Percentiles rank a stretch among this genome's conserved stretches.
These are phyloP conservation scores for Himalopsyche anomala DNA, from an alignment of 2,888 invertebrate species.

Conservation along the genomic window DNA sequence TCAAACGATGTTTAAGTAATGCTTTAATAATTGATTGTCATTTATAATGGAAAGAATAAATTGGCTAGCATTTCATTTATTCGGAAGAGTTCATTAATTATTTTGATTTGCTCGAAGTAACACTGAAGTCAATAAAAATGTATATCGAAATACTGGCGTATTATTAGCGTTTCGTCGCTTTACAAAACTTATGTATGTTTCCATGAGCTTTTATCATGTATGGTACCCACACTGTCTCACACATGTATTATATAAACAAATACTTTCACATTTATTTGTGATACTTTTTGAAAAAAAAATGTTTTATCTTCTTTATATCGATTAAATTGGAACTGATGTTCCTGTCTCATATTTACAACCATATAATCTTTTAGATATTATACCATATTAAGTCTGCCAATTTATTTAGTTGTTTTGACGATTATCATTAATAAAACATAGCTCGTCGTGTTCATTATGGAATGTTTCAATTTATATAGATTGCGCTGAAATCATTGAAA, in stretches of 20 bases:
- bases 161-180: slow-evolving; percentile 1
- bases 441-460: no score
- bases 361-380: no score
- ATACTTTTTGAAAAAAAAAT: no score
- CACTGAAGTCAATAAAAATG: slow-evolving; percentile 12
- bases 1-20: not conserved
- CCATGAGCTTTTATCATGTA: not conserved
- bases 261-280: no score
- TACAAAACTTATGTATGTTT: not conserved
- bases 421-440: no score
- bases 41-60: not conserved
- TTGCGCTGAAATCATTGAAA: not conserved
- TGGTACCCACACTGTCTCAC: not conserved
- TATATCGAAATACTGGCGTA: not conserved
- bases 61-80: not conserved
- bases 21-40: not conserved
- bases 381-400: no score
- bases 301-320: no score
- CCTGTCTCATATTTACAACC: no score
- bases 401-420: no score
- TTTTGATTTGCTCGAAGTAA: slow-evolving; percentile 12
- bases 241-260: not conserved
- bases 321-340: no score
- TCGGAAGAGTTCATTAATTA: slow-evolving; percentile 11
- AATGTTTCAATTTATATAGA: not conserved